Evolutionary conservation across 2,797 vertebrate species (phyloP), one percentile per base, ranked within the genome.

Genomic region (Pseudochromis fuscus): DNA sequence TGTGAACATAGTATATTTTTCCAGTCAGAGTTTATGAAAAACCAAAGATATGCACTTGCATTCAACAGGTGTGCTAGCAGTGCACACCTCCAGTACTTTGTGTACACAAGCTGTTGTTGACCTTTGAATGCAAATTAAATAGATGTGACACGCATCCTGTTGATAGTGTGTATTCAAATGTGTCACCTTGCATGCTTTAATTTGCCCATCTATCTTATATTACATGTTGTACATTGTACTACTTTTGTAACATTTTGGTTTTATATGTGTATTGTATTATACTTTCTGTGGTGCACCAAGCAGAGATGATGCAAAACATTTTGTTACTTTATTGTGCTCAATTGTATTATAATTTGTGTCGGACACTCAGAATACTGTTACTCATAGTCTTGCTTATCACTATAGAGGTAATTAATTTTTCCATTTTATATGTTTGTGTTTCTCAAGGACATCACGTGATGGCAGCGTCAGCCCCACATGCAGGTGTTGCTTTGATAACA

Each of bases 401-500:
- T 1, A 2, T 3, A 27, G 11, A 42, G 44, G 30, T 35, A 1
- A 18, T 24, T 8, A 4, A 0, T 12, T 52, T 42, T 44, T 45
- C 3, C 5, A 30, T 65, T 5, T 16, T 31, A 0, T 72, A 28
- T 72, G 23, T 60, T 68, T 10, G 1, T 77, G 37, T 71, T 51
- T 68, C 52, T 90, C 49, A 87, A 99, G 98, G 96, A 55, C 95
- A 98, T 79, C 95, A 96, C 46, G 94, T 99, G 73, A 94, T 99
- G 89, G 92, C 93, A 0, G 93, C 97, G 3, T 94, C 97, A 3
- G 94, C 97, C 31, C 98, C 98, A 0, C 96, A 98, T 35, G 96
- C 95, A 4, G 98, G 98, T n/a, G 94, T 96, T 42, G 97, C 96
- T 2, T 88, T 99, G 77, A 94, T 99, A 83, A 90, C 95, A 65